Evolutionary conservation across 2,888 invertebrate species (phyloP).

Genomic region (Euplexia lucipara): DNA sequence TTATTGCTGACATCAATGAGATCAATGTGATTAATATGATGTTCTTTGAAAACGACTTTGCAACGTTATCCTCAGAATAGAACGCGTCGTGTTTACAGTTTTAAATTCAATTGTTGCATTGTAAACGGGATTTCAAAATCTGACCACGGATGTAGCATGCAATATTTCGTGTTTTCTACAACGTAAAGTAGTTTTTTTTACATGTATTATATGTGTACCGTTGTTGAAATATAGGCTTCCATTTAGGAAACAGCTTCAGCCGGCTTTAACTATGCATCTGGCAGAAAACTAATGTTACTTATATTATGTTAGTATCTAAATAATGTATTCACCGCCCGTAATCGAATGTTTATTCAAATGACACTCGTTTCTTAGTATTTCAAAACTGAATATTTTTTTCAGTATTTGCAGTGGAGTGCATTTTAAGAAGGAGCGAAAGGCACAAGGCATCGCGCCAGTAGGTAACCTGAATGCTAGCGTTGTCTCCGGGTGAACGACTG

Average conservation of each 20-base stretch:
- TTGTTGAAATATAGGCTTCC: slow-evolving; percentile 31
- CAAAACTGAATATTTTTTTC: slow-evolving; percentile 50
- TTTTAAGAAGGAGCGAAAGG: slow-evolving; percentile 68
- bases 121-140: slow-evolving; percentile 40
- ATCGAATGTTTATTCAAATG: slow-evolving; percentile 24
- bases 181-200: slow-evolving; percentile 16
- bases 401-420: slow-evolving; percentile 55
- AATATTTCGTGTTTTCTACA: slow-evolving; percentile 31
- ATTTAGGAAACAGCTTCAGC: slow-evolving; percentile 25
- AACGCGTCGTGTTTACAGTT: not conserved
- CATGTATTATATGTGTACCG: not conserved
- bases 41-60: not conserved
- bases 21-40: not conserved
- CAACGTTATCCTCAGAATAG: not conserved
- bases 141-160: slow-evolving; percentile 21
- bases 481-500: slow-evolving; percentile 79
- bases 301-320: too few species aligned
- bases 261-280: slow-evolving; percentile 3
- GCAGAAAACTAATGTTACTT: slow-evolving; percentile 7
- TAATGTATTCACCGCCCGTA: slow-evolving; percentile 14
- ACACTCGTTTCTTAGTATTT: slow-evolving; percentile 7
- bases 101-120: slow-evolving; percentile 26
- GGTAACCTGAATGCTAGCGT: slow-evolving; percentile 80
- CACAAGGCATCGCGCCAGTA: slow-evolving; percentile 61
- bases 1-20: too few species aligned